Base-by-base conservation (phyloP, 2,888 invertebrate genomes). In the Agrilus cyanescens region DNA sequence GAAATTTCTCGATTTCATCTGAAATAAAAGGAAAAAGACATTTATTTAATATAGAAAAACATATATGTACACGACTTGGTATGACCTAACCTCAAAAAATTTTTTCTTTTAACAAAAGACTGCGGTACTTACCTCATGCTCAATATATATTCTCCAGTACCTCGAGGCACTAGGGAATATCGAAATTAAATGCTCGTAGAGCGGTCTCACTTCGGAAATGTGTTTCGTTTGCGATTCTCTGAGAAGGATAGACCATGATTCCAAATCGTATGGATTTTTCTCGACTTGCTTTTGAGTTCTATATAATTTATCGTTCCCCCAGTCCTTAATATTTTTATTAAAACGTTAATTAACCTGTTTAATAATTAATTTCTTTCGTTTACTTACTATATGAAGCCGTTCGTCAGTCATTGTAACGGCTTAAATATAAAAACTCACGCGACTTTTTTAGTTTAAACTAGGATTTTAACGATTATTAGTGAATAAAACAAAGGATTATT, bases 91-190 rank as follows among this genome's bases (percentile, higher is more conserved):
- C 16, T 15, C 32, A 41, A 5, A 32, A n/a, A 25, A 25, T 20
- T 20, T 20, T 4, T 25, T 10, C 1, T 25, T 25, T 1, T 25
- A 41, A 18, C 34, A 42, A 40, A 35, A 31, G 15, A 41, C n/a
- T 15, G 20, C 34, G 29, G 33, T 29, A 40, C 56, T 60, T 68
- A 89, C 88, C 83, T 96, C 95, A 70, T 94, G 93, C 62, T 96
- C 95, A 55, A 96, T 95, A 69, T 94, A 99, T 54, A 96, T 89
- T 70, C 95, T 94, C 98, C 98, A 99, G 65, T 89, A 98, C 44
- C 95, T 78, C 2, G 97, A 98, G 4, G 95, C 89, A 30, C 93
- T 94, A 0, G 97, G 95, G 62, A 97, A 98, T 5, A 91, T 89
- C 1, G 76, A 70, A 1, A 98, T 88, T n/a, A 98, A 73, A 54